Evolutionary conservation across 2,797 vertebrate genomes (phyloP).

Genomic region (Rachycentron canadum): DNA sequence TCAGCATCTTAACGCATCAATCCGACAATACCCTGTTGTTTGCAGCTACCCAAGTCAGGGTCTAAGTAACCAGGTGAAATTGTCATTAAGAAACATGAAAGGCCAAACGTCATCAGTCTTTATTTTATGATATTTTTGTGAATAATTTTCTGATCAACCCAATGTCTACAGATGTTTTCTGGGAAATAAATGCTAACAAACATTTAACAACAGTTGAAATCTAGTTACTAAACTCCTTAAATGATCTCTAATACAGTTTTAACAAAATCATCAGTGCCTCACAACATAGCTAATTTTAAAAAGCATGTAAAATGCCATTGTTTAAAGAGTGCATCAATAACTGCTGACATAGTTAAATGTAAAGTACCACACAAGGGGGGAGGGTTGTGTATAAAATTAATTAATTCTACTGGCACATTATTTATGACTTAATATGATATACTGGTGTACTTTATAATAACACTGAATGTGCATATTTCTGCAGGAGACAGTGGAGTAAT

Average conservation of each 20-base stretch:
- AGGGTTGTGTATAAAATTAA: slow-evolving; percentile 82
- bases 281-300: slow-evolving; percentile 67
- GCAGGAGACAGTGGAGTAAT: slow-evolving; percentile 85
- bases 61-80: slow-evolving; percentile 1
- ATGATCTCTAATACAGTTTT: slow-evolving; percentile 44
- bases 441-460: slow-evolving; percentile 85
- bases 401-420: slow-evolving; percentile 85
- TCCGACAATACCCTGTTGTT: slow-evolving; percentile 1
- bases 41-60: not conserved
- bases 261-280: slow-evolving; percentile 35
- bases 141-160: not conserved
- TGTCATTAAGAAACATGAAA: not conserved
- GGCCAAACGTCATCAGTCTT: not conserved
- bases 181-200: not conserved
- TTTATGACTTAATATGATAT: slow-evolving; percentile 89
- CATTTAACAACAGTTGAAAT: not conserved
- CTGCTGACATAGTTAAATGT: slow-evolving; percentile 87
- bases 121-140: not conserved
- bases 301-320: slow-evolving; percentile 83
- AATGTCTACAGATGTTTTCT: not conserved
- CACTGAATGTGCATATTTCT: slow-evolving; percentile 87
- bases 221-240: slow-evolving; percentile 19
- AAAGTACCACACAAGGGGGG: slow-evolving; percentile 75
- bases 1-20: slow-evolving; percentile 9
- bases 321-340: slow-evolving; percentile 86